These are phyloP conservation scores for Temnothorax rugatulus DNA, from an alignment of 2,888 invertebrate species.

Conservation along the genomic window DNA sequence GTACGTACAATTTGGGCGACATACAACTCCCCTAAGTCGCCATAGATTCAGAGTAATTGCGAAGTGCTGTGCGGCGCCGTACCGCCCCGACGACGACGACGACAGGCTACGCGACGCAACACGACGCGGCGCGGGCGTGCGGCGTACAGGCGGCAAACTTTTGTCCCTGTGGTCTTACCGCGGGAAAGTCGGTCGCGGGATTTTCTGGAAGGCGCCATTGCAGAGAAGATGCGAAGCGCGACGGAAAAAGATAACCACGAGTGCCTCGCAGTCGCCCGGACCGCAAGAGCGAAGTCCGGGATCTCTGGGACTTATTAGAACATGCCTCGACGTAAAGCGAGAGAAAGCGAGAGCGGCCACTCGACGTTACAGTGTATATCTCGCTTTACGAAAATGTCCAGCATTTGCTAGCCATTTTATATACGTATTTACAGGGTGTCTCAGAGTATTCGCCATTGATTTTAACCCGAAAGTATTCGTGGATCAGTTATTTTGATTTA, in stretches of 20 bases:
- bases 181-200: slow-evolving; percentile 42
- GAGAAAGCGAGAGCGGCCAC: background rate
- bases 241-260: slow-evolving; percentile 57
- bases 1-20: slow-evolving; percentile 78
- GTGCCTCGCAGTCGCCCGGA: background rate
- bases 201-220: slow-evolving; percentile 20
- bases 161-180: slow-evolving; percentile 32
- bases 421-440: background rate
- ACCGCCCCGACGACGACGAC: slow-evolving; percentile 16
- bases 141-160: slow-evolving; percentile 52
- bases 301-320: slow-evolving; percentile 62
- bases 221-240: background rate
- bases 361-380: background rate
- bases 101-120: background rate
- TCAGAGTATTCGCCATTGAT: background rate
- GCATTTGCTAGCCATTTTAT: background rate
- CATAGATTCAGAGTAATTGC: slow-evolving; percentile 79
- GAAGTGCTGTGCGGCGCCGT: slow-evolving; percentile 50
- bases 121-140: background rate
- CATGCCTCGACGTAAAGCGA: slow-evolving; percentile 34
- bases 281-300: slow-evolving; percentile 36
- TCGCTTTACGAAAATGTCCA: slow-evolving; percentile 10
- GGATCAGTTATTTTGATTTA: background rate
- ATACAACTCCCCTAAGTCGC: slow-evolving; percentile 71
- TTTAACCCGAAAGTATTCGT: background rate